Conservation (phyloP, 2,113 vertebrate genomes). For the Empidonax alnorum region DNA sequence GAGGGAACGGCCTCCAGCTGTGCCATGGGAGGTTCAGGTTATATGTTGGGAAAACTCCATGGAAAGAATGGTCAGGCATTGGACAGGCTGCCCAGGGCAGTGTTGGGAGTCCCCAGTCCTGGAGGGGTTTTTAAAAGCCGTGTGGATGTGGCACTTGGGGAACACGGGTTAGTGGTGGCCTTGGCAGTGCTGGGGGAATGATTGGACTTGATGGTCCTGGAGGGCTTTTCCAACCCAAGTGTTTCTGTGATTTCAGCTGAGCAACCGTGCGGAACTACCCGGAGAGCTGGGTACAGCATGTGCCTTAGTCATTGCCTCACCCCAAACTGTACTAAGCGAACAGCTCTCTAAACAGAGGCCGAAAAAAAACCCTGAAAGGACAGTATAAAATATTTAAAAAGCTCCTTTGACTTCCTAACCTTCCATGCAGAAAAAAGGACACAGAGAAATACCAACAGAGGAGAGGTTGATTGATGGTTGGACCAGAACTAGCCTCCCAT, state of each 20-base stretch:
- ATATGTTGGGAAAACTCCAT: rapidly evolving
- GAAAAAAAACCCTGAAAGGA: not conserved
- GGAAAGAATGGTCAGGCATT: rapidly evolving
- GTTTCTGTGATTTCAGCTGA: not conserved
- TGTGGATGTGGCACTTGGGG: not conserved
- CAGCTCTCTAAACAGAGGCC: not conserved
- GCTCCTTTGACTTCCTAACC: not conserved
- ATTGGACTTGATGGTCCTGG: rapidly evolving
- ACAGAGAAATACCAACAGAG: not conserved
- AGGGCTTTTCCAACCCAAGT: not conserved
- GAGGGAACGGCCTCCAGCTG: not conserved
- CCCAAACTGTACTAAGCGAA: not conserved
- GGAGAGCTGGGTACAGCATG: rapidly evolving
- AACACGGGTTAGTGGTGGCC: not conserved
- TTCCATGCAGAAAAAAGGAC: not conserved
- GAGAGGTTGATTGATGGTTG: not conserved
- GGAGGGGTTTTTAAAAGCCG: rapidly evolving
- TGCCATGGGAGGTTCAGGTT: rapidly evolving
- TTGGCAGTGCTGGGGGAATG: not conserved
- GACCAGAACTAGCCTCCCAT: not conserved
- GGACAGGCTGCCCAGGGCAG: not conserved
- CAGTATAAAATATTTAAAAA: conserved; percentile 26
- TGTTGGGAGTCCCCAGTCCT: rapidly evolving
- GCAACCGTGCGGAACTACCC: rapidly evolving
- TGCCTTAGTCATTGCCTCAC: not conserved